These are phyloP conservation scores for Peromyscus aztecus DNA, from an alignment of 2,797 vertebrate species.

Conservation along the genomic window DNA sequence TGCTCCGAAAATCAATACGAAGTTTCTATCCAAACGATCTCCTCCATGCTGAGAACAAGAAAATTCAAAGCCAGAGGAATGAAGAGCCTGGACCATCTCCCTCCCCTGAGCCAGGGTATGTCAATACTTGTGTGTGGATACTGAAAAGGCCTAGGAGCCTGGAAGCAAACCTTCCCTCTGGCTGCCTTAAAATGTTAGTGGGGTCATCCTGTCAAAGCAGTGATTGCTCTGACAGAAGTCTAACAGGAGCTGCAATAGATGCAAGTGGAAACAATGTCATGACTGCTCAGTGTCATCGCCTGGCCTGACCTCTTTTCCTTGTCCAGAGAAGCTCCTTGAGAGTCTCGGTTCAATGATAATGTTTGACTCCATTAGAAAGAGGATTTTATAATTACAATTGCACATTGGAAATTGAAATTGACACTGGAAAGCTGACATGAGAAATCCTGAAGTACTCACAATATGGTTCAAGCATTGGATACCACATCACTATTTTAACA, in stretches of 20 bases:
- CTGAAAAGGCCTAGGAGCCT: slow-evolving; percentile 70
- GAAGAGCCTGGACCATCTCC: slow-evolving; percentile 49
- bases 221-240: slow-evolving; percentile 79
- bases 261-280: slow-evolving; percentile 82
- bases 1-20: slow-evolving; percentile 74
- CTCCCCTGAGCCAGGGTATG: slow-evolving; percentile 59
- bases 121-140: slow-evolving; percentile 75
- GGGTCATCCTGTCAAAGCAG: slow-evolving; percentile 82
- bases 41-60: slow-evolving; percentile 72
- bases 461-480: slow-evolving; percentile 32
- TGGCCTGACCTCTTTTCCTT: slow-evolving; percentile 61
- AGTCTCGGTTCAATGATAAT: slow-evolving; percentile 53
- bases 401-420: no score
- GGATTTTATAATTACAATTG: slow-evolving; percentile 53
- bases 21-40: slow-evolving; percentile 77
- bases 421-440: slow-evolving; percentile 51
- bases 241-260: slow-evolving; percentile 83
- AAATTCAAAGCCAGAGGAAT: slow-evolving; percentile 69
- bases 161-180: slow-evolving; percentile 78
- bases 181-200: slow-evolving; percentile 81
- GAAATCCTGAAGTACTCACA: slow-evolving; percentile 11
- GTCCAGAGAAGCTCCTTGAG: slow-evolving; percentile 67
- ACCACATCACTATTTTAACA: slow-evolving; percentile 36
- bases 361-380: slow-evolving; percentile 49
- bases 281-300: slow-evolving; percentile 81